Conservation (phyloP, 2,797 vertebrate species). For the Lophotriccus pileatus region DNA sequence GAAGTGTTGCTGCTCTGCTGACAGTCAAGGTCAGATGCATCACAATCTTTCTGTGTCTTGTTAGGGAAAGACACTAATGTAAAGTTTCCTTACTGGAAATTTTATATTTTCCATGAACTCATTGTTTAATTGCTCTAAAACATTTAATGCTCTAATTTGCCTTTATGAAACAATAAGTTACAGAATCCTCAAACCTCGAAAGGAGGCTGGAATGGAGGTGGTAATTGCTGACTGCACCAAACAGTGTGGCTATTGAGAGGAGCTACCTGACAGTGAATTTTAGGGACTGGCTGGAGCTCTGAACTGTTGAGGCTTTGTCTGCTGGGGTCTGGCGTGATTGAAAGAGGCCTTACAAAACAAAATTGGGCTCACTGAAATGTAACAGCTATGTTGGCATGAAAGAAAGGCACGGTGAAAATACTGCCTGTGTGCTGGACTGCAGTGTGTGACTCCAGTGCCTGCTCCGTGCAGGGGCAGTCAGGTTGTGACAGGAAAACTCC, state of each 20-base stretch:
- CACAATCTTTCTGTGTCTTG: fast-evolving
- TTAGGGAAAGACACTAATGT: not conserved
- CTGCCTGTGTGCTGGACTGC: not conserved
- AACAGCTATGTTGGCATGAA: conserved; percentile 35
- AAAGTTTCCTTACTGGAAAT: not conserved
- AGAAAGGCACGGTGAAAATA: not conserved
- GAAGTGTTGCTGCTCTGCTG: not conserved
- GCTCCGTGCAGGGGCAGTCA: not conserved
- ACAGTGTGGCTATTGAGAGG: conserved; percentile 34
- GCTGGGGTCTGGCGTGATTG: conserved; percentile 48
- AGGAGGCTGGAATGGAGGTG: not conserved
- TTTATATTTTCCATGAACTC: fast-evolving
- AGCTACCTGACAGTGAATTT: conserved; percentile 49
- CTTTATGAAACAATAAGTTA: conserved; percentile 21
- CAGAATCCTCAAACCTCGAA: not conserved
- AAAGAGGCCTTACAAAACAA: conserved; percentile 52
- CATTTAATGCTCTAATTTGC: not conserved
- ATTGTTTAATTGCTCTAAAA: not conserved
- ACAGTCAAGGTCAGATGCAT: not conserved
- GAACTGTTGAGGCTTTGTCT: conserved; percentile 65
- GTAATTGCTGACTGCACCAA: not conserved
- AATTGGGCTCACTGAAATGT: conserved; percentile 41
- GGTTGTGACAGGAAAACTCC: not conserved
- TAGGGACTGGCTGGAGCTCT: conserved; percentile 1
- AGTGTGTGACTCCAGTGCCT: not conserved